phyloP scores from a whole-genome alignment of 2,888 invertebrate genomes.

The Drosophila nigritarsus region DNA sequence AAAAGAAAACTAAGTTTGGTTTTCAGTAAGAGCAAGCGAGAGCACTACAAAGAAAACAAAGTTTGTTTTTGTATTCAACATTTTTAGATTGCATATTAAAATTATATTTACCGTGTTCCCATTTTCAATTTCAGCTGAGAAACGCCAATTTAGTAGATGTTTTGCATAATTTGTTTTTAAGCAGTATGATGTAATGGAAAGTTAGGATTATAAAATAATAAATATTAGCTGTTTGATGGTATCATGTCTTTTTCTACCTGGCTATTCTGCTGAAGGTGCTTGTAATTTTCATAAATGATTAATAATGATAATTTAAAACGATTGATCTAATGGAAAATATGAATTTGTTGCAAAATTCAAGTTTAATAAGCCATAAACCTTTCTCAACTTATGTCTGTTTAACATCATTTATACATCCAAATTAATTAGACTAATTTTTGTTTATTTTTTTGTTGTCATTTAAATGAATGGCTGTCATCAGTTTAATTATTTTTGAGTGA shows the following conservation, averaged over 20 bases:
- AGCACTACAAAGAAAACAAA: neutral
- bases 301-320: neutral
- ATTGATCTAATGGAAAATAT: neutral
- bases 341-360: neutral
- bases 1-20: neutral
- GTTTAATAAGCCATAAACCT: neutral
- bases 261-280: no score
- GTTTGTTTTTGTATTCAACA: neutral
- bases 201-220: neutral
- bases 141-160: neutral
- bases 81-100: neutral
- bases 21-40: slow-evolving; percentile 9
- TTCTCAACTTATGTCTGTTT: neutral
- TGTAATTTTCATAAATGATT: no score
- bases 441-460: neutral
- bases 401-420: neutral
- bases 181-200: neutral
- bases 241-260: no score
- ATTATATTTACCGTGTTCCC: neutral
- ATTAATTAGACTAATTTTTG: neutral
- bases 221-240: no score
- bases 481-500: neutral
- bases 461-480: neutral
- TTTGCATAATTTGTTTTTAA: neutral
- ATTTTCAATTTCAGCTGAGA: neutral